Base-by-base conservation (phyloP, 2,797 vertebrate genomes). In the Taenioides sp. region DNA sequence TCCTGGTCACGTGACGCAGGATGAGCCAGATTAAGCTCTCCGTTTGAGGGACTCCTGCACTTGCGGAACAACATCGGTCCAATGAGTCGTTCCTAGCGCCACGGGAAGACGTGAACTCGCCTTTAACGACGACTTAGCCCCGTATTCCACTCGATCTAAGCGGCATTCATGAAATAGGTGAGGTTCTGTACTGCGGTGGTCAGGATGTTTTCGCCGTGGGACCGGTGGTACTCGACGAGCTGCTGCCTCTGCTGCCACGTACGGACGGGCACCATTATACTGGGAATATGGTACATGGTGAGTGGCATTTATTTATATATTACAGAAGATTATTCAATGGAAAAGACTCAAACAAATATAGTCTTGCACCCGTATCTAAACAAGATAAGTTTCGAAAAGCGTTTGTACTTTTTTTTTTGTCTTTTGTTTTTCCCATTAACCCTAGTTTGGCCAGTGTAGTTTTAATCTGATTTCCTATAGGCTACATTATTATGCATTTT, bases 191-290 rank as follows among this genome's bases (percentile, higher is more conserved):
- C 12, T 0, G 34, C 55, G 59, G 34, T 72, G 68, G 12, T 50
- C 50, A 80, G 22, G 71, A 96, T 96, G 95, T 94, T 94, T 86
- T 96, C 96, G 12, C 96, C 96, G 84, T 97, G 96, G 97, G 95
- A 97, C 75, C 95, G 96, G 23, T 98, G 97, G 92, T 97, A 97
- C 87, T 97, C 97, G 85, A 98, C 96, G 90, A 97, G 96, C 94
- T 99, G 97, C 95, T 99, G 97, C 89, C 92, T 99, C 0, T 99
- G 98, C 92, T 98, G 98, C 91, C 98, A 98, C 89, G 98, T 98
- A 74, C 96, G 97, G 90, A 98, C 97, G 3, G 97, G 97, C 88
- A 99, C 98, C 91, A 98, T 98, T 83, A 96, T 99, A 72, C 94
- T 99, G 71, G 98, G 97, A 50, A 85, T 96, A 82, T 98, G 97